Evolutionary conservation across 1,140 invertebrate genomes (phyloP), one percentile per base, ranked within the genome.

Genomic region (Drosophila kurseongensis): DNA sequence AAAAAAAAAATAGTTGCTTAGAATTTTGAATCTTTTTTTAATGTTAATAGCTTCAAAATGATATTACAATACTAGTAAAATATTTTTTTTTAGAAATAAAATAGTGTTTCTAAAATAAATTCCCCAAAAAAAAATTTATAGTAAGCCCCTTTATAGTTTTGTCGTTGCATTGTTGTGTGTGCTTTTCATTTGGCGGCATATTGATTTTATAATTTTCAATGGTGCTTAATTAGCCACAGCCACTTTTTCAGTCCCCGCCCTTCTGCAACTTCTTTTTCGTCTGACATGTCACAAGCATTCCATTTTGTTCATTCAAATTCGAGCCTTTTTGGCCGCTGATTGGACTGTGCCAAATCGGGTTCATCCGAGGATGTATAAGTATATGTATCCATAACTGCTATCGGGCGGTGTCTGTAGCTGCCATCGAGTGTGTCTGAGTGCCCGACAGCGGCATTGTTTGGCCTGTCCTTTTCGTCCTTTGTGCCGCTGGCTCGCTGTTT

Each of bases 131-230:
- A n/a, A n/a, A n/a, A n/a, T n/a, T n/a, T n/a, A n/a, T n/a, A n/a
- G n/a, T n/a, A n/a, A n/a, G n/a, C n/a, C n/a, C n/a, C n/a, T n/a
- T n/a, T n/a, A n/a, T n/a, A n/a, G n/a, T n/a, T n/a, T n/a, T n/a
- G n/a, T n/a, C n/a, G n/a, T 18, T 41, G 35, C 32, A 18, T 35
- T 41, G 18, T 74, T 40, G 40, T 41, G 29, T 16, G 35, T 13
- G 29, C 35, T 45, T 63, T 48, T 52, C 48, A 29, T 18, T 12
- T 58, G 29, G 1, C 40, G 13, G 13, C 38, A 61, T 80, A 84
- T 84, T 75, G 80, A 84, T 83, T 88, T 84, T 80, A 83, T 83
- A 77, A 77, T 83, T 80, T 74, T 29, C 57, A 78, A 74, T 68
- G 63, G 68, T 23, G 80, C 72, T 71, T 75, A 88, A 88, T 89